These are phyloP conservation scores for Mionectes olivaceus DNA, from an alignment of 2,797 vertebrate species.

Conservation along the genomic window DNA sequence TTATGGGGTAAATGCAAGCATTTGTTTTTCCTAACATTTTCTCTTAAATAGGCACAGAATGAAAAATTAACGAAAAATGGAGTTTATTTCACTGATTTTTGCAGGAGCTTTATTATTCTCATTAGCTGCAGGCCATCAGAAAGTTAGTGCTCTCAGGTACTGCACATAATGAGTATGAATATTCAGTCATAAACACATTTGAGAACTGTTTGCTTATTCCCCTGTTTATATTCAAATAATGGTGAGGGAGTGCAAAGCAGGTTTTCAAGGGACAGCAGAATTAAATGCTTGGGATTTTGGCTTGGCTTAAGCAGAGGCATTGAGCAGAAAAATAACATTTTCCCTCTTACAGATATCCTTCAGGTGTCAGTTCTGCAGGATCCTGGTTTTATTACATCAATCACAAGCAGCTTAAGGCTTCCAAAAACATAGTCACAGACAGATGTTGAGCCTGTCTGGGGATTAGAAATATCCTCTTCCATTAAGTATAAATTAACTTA, in stretches of 20 bases:
- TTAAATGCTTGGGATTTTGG: conserved; percentile 37
- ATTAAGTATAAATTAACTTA: conserved; percentile 84
- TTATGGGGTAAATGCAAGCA: not conserved
- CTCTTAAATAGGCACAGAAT: not conserved
- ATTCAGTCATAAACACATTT: not conserved
- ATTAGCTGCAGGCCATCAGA: conserved; percentile 2
- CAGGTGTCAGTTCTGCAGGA: conserved; percentile 65
- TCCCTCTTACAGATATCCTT: conserved; percentile 59
- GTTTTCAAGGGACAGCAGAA: conserved; percentile 51
- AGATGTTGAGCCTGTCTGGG: conserved; percentile 77
- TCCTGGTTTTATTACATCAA: conserved; percentile 72
- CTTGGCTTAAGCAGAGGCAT: conserved; percentile 35
- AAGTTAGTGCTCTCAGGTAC: not conserved
- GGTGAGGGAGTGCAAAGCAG: not conserved
- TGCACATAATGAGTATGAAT: conserved; percentile 47
- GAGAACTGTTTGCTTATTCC: not conserved
- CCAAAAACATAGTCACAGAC: conserved; percentile 71
- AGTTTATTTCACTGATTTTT: not conserved
- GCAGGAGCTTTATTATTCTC: conserved; percentile 24
- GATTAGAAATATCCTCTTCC: conserved; percentile 81
- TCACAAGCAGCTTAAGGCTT: conserved; percentile 74
- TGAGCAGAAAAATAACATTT: conserved; percentile 41
- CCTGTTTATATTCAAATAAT: not conserved
- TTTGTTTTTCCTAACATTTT: not conserved
- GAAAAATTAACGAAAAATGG: not conserved